phyloP scores from a whole-genome alignment of 2,797 vertebrate species.

The Myotis vivesi region DNA sequence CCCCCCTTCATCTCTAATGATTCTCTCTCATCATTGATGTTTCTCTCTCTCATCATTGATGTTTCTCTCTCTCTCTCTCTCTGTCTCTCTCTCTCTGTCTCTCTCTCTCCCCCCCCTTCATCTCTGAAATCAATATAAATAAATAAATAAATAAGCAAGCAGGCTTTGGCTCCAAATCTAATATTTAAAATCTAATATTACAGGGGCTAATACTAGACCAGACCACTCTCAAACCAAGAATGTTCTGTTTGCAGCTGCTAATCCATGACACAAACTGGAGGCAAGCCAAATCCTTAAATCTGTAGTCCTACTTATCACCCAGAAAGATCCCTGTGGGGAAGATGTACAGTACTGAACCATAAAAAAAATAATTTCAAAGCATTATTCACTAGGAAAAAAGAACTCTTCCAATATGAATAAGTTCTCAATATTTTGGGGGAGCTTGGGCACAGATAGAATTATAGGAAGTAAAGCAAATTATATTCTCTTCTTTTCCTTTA shows the following conservation, averaged over 20 bases:
- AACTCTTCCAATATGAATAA: not conserved
- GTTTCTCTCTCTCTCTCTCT: too few species aligned
- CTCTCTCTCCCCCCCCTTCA: too few species aligned
- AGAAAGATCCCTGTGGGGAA: not conserved
- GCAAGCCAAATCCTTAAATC: not conserved
- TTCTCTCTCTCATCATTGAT: too few species aligned
- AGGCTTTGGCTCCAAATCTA: not conserved
- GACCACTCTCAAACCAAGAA: not conserved
- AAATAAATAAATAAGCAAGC: too few species aligned
- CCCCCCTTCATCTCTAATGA: too few species aligned
- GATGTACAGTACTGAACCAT: not conserved
- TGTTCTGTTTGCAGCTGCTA: not conserved
- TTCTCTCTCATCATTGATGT: too few species aligned
- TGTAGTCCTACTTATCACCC: not conserved
- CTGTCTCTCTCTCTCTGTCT: too few species aligned
- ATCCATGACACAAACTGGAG: not conserved
- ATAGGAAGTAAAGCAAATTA: not conserved
- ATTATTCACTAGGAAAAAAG: not conserved
- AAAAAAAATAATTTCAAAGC: not conserved
- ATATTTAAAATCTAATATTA: not conserved
- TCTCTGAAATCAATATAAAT: too few species aligned
- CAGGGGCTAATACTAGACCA: not conserved
- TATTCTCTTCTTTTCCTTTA: conserved; percentile 32
- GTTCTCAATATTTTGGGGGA: not conserved
- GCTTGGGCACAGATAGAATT: not conserved